Base-by-base conservation (phyloP, 2,113 vertebrate species). In the Entomyzon cyanotis region DNA sequence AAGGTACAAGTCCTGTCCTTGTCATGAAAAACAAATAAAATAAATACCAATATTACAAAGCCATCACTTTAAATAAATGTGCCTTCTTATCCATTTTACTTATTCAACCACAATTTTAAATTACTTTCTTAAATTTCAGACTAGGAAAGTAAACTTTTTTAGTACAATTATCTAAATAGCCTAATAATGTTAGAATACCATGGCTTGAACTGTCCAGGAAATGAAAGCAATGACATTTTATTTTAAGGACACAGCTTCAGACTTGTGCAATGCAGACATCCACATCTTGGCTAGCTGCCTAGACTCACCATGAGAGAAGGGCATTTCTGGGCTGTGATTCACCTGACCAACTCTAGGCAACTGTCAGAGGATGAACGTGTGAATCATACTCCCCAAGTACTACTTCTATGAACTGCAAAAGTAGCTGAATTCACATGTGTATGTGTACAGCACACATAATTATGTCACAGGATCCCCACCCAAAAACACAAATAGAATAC, bases 321-420 rank as follows among this genome's bases (percentile, higher is more conserved):
- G 50, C 63, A 69, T 73, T 80, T 90, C 79, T 87, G 79, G 82
- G 79, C 75, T 86, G 70, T 94, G 92, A 94, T 92, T 96, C 94
- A 94, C 90, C 82, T 89, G 87, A 84, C 30, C 84, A 91, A 33
- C 69, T 87, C 82, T 25, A 91, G 78, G 80, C 58, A 82, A 39
- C 82, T 88, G 75, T 62, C 88, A 92, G 37, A 82, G 22, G 21
- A 58, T 69, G 58, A 76, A 90, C 0, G 2, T 27, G 62, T 87
- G 90, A 95, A 90, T 76, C 49, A 75, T 62, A 49, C 62, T 94
- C 62, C 62, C 42, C 58, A 85, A 85, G 37, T 42, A 53, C 18
- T 28, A 31, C 78, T 79, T 90, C 58, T 49, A 5, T 8, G 59
- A 90, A 62, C 67, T 62, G 75, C 69, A 85, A 53, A 65, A 31